Evolutionary conservation across 2,797 vertebrate genomes (phyloP), one percentile per base, ranked within the genome.

Genomic region (Brachyrhaphis roseni): DNA sequence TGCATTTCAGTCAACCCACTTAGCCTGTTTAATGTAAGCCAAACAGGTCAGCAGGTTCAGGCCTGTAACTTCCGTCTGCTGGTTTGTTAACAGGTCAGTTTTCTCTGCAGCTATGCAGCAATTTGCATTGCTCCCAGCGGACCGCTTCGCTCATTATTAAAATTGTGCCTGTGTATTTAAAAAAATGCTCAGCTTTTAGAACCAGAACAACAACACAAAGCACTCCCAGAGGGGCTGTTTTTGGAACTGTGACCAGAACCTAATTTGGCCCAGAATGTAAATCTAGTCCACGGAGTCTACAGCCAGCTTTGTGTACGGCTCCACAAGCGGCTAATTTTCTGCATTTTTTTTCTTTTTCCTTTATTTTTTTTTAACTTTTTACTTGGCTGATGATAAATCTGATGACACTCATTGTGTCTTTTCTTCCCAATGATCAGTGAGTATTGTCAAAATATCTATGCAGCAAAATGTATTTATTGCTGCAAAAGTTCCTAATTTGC

Each of bases 81-180:
- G 10, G 36, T 68, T 26, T 68, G 64, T 41, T 41, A 68, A 13
- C 36, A 41, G 64, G 36, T 68, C 39, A 5, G 39, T 68, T 68
- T 53, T 41, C 36, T 68, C 39, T 68, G 39, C 64, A 39, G 10
- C 62, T 23, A 39, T 23, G 62, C 34, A 41, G 36, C 34, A 41
- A 39, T 68, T 68, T 68, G 39, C 20, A 41, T 41, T 23, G 20
- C 36, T 26, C 64, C 64, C 64, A 41, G 64, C 4, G 10, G 36
- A 68, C 20, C 23, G 10, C 39, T 39, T n/a, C 39, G 20, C 64
- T 68, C 36, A 20, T 64, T 36, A 64, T 36, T 36, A 64, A 36
- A 64, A 68, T 26, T 68, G 36, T 68, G 64, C 64, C 64, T 68
- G 36, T 41, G 64, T 68, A 26, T 41, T 68, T 26, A 66, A 66